Evolutionary conservation across 2,113 vertebrate species (phyloP), one percentile per base, ranked within the genome.

Genomic region (Glareola pratincola): DNA sequence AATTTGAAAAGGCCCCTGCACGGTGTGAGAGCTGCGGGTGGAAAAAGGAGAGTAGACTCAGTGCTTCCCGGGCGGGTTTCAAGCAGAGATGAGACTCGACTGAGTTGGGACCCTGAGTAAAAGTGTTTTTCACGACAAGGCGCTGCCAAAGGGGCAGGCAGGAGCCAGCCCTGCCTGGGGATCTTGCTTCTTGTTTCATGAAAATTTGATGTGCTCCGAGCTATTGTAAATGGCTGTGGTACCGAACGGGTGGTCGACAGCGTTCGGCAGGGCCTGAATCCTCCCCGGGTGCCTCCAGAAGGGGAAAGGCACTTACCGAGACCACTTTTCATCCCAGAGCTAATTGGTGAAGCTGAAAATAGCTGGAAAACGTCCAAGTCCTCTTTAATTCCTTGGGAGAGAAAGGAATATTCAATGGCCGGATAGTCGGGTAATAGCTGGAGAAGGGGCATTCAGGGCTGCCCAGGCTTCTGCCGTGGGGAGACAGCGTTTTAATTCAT

Each of bases 101-200:
- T 0, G 1, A 26, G 24, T 22, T 23, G n/a, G 19, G 47, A 60
- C 21, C 8, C 8, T 11, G 6, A 34, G 6, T 1, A 32, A 20
- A 50, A 47, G 18, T 18, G 14, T 45, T 34, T 59, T 37, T 21
- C 19, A 5, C 19, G 24, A 4, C 6, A 12, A 43, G 53, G 43
- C 2, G 14, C 27, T 82, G 78, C 53, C 2, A 2, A 37, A 60
- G 36, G 34, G 56, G 75, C 20, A 16, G 39, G 66, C 19, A 9
- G 18, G 48, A 62, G 41, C 41, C 51, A 67, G 51, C 71, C n/a
- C 50, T 47, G 47, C 48, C 48, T 57, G 59, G 34, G 54, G 54
- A 12, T 60, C 71, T 43, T 8, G 0, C 48, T 81, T 59, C 36
- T 86, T n/a, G 27, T 90, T 77, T 37, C 23, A 8, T 19, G 74